Conservation (phyloP, 1,140 invertebrate species). For the Microplitis demolitor region DNA sequence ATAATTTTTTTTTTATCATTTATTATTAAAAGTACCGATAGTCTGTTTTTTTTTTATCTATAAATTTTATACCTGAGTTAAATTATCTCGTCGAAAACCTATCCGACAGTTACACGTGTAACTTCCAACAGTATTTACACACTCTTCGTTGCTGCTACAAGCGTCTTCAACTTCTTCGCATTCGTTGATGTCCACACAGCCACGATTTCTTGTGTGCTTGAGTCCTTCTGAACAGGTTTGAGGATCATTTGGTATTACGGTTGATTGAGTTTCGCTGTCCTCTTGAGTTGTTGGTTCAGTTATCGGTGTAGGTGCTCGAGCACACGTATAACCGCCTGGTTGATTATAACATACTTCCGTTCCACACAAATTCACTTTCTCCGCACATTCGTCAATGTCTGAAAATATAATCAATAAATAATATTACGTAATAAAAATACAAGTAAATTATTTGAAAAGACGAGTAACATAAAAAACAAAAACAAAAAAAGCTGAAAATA, state of each 20-base stretch:
- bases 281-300: constrained; percentile 27
- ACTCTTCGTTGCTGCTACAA: constrained; percentile 63
- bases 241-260: constrained; percentile 1
- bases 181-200: constrained; percentile 71
- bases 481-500: neutral
- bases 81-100: constrained; percentile 62
- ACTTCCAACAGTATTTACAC: constrained; percentile 63
- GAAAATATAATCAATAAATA: constrained; percentile 4
- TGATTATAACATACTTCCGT: constrained; percentile 64
- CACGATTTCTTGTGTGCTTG: constrained; percentile 48
- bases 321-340: constrained; percentile 65
- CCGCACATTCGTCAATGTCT: constrained; percentile 66
- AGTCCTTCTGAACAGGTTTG: constrained; percentile 35
- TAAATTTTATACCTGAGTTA: constrained; percentile 48
- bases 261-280: constrained; percentile 27
- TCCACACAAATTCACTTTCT: constrained; percentile 44
- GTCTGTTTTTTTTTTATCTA: neutral
- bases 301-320: constrained; percentile 50
- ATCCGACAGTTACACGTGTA: constrained; percentile 61
- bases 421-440: constrained; percentile 17
- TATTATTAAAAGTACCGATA: neutral
- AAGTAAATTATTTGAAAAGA: neutral
- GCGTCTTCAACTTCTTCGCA: constrained; percentile 62
- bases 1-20: neutral
- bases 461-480: neutral